Conservation (phyloP, 2,113 vertebrate genomes). For the Poecilia latipinna region DNA sequence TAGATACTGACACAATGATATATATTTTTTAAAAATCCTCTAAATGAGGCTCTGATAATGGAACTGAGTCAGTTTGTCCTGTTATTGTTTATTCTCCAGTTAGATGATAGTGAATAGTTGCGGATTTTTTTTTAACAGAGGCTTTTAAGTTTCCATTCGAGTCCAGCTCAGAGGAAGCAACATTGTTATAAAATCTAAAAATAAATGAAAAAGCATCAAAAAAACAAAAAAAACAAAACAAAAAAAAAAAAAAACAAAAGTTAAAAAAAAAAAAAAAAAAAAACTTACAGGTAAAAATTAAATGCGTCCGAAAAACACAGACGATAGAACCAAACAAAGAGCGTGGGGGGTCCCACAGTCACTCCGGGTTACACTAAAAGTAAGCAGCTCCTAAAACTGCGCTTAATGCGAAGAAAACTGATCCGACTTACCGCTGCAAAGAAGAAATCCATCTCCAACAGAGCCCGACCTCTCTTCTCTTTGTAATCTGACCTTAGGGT, state of each 20-base stretch:
- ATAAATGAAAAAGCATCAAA: not conserved
- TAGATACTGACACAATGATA: no score
- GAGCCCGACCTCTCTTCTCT: conserved; percentile 53
- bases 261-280: no score
- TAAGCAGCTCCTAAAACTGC: not conserved
- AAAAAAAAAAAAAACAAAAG: not conserved
- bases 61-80: not conserved
- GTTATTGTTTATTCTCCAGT: not conserved
- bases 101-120: no score
- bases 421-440: conserved; percentile 58
- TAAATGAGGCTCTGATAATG: not conserved
- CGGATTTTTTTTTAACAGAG: no score
- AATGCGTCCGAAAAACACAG: not conserved
- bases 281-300: not conserved
- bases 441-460: conserved; percentile 68
- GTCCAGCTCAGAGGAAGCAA: no score
- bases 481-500: conserved; percentile 73
- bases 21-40: not conserved
- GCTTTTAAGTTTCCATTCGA: no score
- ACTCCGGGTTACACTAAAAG: not conserved
- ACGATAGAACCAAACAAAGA: conserved; percentile 47
- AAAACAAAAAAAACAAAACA: not conserved
- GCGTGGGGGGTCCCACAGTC: not conserved
- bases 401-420: not conserved
- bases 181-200: not conserved